phyloP scores from a whole-genome alignment of 2,888 invertebrate species.

The Pheosia gnoma region DNA sequence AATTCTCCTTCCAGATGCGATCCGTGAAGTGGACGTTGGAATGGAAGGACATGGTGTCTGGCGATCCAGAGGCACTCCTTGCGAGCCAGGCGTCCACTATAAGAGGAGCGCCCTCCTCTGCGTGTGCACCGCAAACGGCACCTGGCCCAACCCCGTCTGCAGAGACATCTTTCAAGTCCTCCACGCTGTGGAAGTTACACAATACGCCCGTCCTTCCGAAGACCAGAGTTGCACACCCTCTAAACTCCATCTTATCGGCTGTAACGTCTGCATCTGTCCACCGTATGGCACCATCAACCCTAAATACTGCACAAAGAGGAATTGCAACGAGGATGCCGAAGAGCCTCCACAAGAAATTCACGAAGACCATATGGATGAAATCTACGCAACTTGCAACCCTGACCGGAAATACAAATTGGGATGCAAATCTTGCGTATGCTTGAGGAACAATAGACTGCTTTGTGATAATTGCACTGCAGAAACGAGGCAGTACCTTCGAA shows the following conservation, averaged over 20 bases:
- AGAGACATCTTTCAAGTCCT: conserved; percentile 64
- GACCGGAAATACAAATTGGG: conserved; percentile 72
- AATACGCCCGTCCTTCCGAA: conserved; percentile 23
- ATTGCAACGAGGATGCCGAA: conserved; percentile 48
- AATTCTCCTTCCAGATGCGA: conserved; percentile 55
- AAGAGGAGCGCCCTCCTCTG: conserved; percentile 55
- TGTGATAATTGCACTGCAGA: conserved; percentile 63
- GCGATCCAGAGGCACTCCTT: conserved; percentile 52
- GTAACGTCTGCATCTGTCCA: conserved; percentile 70
- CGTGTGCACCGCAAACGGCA: conserved; percentile 65
- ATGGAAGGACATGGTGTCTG: conserved; percentile 73
- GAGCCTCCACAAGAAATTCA: conserved; percentile 24
- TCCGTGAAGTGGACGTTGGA: conserved; percentile 62
- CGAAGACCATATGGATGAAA: conserved; percentile 37
- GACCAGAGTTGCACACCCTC: conserved; percentile 51
- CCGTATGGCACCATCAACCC: conserved; percentile 47
- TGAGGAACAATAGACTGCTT: conserved; percentile 72
- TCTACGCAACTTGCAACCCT: conserved; percentile 66
- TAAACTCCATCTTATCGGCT: conserved; percentile 62
- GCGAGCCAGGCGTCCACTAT: conserved; percentile 64
- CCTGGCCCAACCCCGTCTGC: conserved; percentile 73
- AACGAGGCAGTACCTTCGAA: background rate
- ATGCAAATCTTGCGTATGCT: conserved; percentile 80
- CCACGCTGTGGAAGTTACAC: conserved; percentile 51
- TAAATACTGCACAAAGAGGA: conserved; percentile 55